Base-by-base conservation (phyloP, 2,888 invertebrate genomes). In the Camptogramma bilineatum region DNA sequence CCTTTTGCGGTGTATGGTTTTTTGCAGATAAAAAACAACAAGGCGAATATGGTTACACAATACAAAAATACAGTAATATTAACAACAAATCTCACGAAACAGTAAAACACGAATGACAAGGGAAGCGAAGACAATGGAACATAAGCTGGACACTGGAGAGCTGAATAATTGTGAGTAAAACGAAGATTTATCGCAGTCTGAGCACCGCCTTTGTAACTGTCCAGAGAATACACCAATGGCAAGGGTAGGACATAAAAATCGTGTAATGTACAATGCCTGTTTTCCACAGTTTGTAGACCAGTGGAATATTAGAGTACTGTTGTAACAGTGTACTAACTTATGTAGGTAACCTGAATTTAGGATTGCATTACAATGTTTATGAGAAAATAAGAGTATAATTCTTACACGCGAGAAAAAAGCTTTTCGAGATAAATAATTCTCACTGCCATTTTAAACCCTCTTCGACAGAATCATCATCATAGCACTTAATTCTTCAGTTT, bases 141-240 rank as follows among this genome's bases (percentile, higher is more conserved):
- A 28, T 81, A 86, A 83, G 83, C 81, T 75, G 75, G 77, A 77
- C 79, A 72, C 72, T 71, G 70, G 73, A 79, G 80, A 77, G 75
- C 74, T 75, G 82, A 82, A 85, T 85, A 85, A 86, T 85, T 84
- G 83, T 83, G 79, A 76, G 77, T 79, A 78, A 80, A 85, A 84
- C 79, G 80, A 82, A 84, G 83, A 87, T 85, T 85, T 84, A 86
- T 83, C 69, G 72, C 71, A 71, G 75, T 66, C 59, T 61, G 61
- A 65, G 61, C 42, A 58, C 54, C 51, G 62, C 53, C 66, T 66
- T 66, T 66, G 62, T 66, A 54, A 62, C 58, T 62, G 66, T 58
- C 66, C 39, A 42, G 62, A 66, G 58, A 59, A 57, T 66, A 66
- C 52, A 57, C 57, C 52, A 50, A 57, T 50, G 51, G 53, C 46